Evolutionary conservation across 2,797 vertebrate genomes (phyloP), one percentile per base, ranked within the genome.

Genomic region (Parauchenoglanis ngamensis): DNA sequence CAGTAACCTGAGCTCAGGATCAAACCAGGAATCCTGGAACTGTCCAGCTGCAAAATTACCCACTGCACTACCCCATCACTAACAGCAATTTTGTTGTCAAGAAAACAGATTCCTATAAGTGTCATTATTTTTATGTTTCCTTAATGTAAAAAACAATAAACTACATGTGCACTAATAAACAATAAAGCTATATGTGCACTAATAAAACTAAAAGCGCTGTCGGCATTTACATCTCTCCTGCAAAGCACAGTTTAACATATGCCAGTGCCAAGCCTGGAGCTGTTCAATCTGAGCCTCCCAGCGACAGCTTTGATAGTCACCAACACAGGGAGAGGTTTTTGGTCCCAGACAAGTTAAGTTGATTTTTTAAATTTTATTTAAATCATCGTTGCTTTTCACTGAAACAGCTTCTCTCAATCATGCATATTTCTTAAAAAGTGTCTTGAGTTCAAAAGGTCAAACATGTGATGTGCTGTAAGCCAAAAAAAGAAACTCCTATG

Each of bases 221-320:
- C 67, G 82, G 85, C 85, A 68, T 79, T 86, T 83, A 89, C 84
- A 90, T 89, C 84, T 86, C 72, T 90, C 57, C 56, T 87, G 79
- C 85, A 86, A 89, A 87, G 85, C 76, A 84, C 40, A 63, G 75
- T 84, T 87, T 86, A 68, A 67, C 83, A 81, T 86, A 88, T 86
- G 83, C 21, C 59, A 68, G 52, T 85, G 87, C 84, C 87, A 87
- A 91, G 88, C 84, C 88, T 83, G 83, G 78, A 84, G 84, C 83
- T 79, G 61, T 85, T 82, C 79, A 80, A 88, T 87, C 87, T 56
- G 56, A 86, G 87, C 80, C 89, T 89, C 84, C 56, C 67, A 84
- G 86, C 80, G 76, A 85, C 56, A 54, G 77, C 82, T 89, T 91
- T 91, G 84, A 90, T 86, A 86, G 86, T 86, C 40, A 40, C 70